phyloP scores from a whole-genome alignment of 2,888 invertebrate genomes.

The Dynastes hyllus region DNA sequence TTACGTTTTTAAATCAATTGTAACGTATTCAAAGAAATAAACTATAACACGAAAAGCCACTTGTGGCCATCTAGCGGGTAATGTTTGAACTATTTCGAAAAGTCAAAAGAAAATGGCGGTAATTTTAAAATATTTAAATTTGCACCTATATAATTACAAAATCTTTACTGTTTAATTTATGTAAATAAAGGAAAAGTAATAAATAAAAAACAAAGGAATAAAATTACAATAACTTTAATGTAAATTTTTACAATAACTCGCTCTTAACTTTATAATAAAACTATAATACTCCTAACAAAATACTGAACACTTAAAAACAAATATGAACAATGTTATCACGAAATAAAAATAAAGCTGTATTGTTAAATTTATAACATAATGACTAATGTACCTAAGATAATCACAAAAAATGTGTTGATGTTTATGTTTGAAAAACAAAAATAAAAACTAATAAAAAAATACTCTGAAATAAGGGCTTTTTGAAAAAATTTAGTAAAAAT shows the following conservation, averaged over 20 bases:
- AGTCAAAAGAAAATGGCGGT: background rate
- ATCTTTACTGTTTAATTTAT: no score
- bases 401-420: background rate
- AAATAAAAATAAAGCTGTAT: constrained; percentile 25
- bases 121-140: background rate
- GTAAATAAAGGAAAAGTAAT: background rate
- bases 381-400: constrained; percentile 15
- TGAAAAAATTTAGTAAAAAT: background rate
- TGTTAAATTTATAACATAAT: constrained; percentile 6
- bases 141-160: no score
- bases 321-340: constrained; percentile 39
- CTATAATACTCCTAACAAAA: constrained; percentile 43
- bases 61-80: background rate
- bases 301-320: constrained; percentile 40
- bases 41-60: background rate
- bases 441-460: background rate
- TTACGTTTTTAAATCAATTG: background rate
- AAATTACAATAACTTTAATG: constrained; percentile 51
- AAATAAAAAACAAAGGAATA: constrained; percentile 19
- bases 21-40: background rate
- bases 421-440: no score
- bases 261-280: constrained; percentile 38
- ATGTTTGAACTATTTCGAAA: background rate
- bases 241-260: constrained; percentile 48
- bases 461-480: background rate